Conservation (phyloP, 2,113 vertebrate genomes). For the Lipophrys pholis region DNA sequence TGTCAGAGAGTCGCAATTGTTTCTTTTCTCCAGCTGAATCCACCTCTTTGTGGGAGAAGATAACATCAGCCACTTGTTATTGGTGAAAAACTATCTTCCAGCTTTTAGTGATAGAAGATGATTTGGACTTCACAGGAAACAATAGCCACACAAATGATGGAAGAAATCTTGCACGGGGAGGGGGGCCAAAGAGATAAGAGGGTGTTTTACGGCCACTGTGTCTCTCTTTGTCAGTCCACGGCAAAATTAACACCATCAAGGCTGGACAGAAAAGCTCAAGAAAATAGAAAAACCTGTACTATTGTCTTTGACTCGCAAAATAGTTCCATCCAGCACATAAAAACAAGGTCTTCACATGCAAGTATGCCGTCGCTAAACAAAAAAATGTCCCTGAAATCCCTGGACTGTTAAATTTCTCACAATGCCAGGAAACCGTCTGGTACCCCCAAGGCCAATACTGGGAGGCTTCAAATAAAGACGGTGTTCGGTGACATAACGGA, state of each 20-base stretch:
- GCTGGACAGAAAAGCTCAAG: constrained; percentile 36
- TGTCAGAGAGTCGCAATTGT: not conserved
- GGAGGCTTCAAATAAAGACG: constrained; percentile 29
- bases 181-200: constrained; percentile 48
- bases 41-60: not conserved
- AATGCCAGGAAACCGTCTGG: constrained; percentile 78
- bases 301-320: constrained; percentile 71
- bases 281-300: constrained; percentile 55
- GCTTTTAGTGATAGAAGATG: constrained; percentile 21
- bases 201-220: constrained; percentile 41
- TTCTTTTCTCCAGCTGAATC: not conserved
- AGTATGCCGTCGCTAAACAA: constrained; percentile 67
- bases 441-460: constrained; percentile 63
- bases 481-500: constrained; percentile 33
- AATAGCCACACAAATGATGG: constrained; percentile 61
- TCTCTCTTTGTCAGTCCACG: constrained; percentile 48
- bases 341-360: constrained; percentile 76
- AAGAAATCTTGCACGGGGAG: constrained; percentile 35
- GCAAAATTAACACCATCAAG: constrained; percentile 69
- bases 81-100: constrained; percentile 17
- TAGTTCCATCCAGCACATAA: constrained; percentile 64
- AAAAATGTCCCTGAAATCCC: constrained; percentile 66
- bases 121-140: constrained; percentile 26
- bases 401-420: constrained; percentile 72
- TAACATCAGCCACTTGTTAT: not conserved